Evolutionary conservation across 2,888 invertebrate genomes (phyloP).

Genomic region (Sminthurinus aureus): DNA sequence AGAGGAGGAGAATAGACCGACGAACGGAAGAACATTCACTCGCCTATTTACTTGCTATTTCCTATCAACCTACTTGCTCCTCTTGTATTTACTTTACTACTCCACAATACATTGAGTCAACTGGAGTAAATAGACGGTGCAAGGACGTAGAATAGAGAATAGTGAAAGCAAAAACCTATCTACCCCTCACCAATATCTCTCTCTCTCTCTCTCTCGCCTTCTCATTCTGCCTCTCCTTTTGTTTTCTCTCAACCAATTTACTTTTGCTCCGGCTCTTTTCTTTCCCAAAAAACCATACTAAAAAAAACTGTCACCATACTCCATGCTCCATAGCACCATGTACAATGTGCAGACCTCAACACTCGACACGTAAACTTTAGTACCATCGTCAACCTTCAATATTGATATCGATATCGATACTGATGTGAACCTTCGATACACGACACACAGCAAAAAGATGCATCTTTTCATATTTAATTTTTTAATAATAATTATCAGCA

Average conservation of each 20-base stretch:
- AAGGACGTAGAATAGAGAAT: too few relatives aligned
- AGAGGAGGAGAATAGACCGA: background rate
- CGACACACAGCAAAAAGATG: too few relatives aligned
- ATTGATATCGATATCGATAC: too few relatives aligned
- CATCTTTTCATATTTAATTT: background rate
- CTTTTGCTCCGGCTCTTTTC: background rate
- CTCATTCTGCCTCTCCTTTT: background rate
- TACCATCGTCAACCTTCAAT: too few relatives aligned
- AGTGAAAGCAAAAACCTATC: background rate
- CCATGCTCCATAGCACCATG: too few relatives aligned
- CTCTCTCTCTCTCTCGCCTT: background rate
- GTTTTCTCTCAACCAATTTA: background rate
- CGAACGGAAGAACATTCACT: background rate
- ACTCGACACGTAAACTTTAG: too few relatives aligned
- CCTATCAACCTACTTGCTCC: background rate
- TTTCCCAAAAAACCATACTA: too few relatives aligned
- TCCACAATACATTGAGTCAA: background rate
- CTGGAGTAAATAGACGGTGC: too few relatives aligned
- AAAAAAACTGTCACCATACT: too few relatives aligned
- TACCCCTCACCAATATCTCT: slow-evolving; percentile 5
- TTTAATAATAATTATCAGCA: background rate
- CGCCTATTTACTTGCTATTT: background rate
- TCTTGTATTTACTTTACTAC: background rate
- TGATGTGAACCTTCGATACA: too few relatives aligned
- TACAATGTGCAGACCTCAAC: too few relatives aligned